These are phyloP conservation scores for Agonopterix alstromeriana DNA, from an alignment of 2,888 invertebrate species.

Conservation along the genomic window DNA sequence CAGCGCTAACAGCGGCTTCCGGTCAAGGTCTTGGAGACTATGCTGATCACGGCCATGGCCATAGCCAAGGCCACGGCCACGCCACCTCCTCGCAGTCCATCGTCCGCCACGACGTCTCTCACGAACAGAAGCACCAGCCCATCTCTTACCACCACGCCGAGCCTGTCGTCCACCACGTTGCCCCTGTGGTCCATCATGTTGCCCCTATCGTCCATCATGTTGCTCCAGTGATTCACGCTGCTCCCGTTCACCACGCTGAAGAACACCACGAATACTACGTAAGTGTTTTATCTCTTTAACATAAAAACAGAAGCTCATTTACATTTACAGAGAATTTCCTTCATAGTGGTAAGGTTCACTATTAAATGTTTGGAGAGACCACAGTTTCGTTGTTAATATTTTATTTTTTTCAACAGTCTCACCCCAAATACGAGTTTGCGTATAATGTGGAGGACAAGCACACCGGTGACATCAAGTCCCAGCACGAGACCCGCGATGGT, in stretches of 20 bases:
- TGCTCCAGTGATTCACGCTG: conserved; percentile 8
- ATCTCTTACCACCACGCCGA: conserved; percentile 2
- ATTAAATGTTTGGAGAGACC: neutral
- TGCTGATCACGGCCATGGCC: neutral
- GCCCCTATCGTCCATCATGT: conserved; percentile 9
- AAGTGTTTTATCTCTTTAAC: neutral
- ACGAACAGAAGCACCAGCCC: neutral
- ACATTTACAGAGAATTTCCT: neutral
- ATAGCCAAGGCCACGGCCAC: conserved; percentile 14
- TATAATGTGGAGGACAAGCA: conserved; percentile 70
- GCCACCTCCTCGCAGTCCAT: conserved; percentile 16
- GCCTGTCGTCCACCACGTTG: conserved; percentile 9
- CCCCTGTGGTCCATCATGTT: conserved; percentile 10
- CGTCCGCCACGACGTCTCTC: conserved; percentile 7
- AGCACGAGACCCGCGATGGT: conserved; percentile 72
- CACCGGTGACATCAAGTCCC: conserved; percentile 76
- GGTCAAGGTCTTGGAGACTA: neutral
- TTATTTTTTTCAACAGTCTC: conserved; percentile 32
- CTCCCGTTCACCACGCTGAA: conserved; percentile 9
- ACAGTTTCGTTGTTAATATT: conserved; percentile 2
- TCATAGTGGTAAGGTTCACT: neutral
- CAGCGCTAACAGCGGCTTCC: neutral
- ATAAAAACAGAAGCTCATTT: neutral
- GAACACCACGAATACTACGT: neutral
- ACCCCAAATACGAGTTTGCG: conserved; percentile 70